phyloP scores from a whole-genome alignment of 2,113 vertebrate species.

The Osmerus mordax region DNA sequence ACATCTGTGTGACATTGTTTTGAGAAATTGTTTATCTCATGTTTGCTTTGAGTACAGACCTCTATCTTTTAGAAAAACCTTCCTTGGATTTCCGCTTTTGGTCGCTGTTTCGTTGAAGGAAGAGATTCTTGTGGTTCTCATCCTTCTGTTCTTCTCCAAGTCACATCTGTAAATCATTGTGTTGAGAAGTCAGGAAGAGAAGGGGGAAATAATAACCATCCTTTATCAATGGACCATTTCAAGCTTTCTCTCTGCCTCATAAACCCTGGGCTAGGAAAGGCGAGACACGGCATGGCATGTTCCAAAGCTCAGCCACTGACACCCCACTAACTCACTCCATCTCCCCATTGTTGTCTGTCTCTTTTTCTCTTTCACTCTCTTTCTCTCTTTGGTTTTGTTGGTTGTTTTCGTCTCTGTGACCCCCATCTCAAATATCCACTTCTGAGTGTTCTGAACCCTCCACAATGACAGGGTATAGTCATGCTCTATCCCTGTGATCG shows the following conservation, averaged over 20 bases:
- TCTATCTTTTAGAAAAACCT: conserved; percentile 26
- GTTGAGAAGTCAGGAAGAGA: conserved; percentile 48
- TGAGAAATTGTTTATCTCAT: conserved; percentile 16
- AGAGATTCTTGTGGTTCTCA: conserved; percentile 35
- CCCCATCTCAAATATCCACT: conserved; percentile 9
- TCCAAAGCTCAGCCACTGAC: conserved; percentile 18
- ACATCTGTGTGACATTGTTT: not conserved
- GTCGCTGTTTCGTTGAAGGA: conserved; percentile 43
- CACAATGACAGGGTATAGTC: not conserved
- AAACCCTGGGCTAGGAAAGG: conserved; percentile 40
- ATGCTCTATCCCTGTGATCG: not conserved
- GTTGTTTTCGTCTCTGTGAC: not conserved
- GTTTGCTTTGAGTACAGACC: conserved; percentile 26
- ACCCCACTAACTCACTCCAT: not conserved
- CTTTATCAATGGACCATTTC: conserved; percentile 56
- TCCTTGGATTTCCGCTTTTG: conserved; percentile 31
- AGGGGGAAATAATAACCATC: conserved; percentile 47
- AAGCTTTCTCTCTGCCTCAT: conserved; percentile 43
- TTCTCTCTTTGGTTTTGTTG: not conserved
- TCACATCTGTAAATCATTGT: conserved; percentile 65
- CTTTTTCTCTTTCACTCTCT: not conserved
- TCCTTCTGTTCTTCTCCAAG: conserved; percentile 45
- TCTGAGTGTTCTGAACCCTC: not conserved
- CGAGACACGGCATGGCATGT: conserved; percentile 35
- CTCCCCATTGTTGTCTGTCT: not conserved